These are phyloP conservation scores for Limenitis camilla DNA, from an alignment of 2,888 invertebrate genomes.

Conservation along the genomic window DNA sequence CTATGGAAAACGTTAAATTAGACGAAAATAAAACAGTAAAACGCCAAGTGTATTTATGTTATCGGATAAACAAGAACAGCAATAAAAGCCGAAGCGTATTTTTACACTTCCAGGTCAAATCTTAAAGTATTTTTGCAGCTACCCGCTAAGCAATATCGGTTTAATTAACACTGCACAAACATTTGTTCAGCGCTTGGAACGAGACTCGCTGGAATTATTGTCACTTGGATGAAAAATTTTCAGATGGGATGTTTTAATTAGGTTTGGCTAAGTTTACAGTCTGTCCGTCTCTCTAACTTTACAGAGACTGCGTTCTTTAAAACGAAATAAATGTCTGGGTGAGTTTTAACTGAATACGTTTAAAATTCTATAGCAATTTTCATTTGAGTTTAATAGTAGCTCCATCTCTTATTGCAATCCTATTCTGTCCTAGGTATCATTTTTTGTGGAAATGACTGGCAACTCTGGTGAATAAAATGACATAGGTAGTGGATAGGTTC, in stretches of 20 bases:
- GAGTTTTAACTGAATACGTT: no score
- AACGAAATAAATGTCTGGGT: no score
- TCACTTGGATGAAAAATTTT: slow-evolving; percentile 8
- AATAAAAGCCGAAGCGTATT: slow-evolving; percentile 3
- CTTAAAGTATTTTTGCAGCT: slow-evolving; percentile 15
- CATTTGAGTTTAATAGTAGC: no score
- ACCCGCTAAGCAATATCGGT: slow-evolving; percentile 40
- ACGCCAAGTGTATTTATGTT: not conserved
- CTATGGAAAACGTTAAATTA: no score
- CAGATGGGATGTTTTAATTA: not conserved
- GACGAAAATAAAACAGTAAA: no score
- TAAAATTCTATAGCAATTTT: no score
- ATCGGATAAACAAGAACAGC: slow-evolving; percentile 6
- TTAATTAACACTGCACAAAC: slow-evolving; percentile 50
- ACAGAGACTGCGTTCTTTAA: not conserved
- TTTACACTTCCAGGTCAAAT: slow-evolving; percentile 4
- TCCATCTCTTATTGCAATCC: no score
- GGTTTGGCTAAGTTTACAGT: not conserved
- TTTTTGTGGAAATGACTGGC: no score
- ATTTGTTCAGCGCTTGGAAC: slow-evolving; percentile 41
- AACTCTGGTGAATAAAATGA: no score
- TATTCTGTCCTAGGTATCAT: no score
- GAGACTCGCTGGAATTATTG: slow-evolving; percentile 9
- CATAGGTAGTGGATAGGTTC: no score
- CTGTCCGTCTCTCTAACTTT: not conserved